These are phyloP conservation scores for Actinostola sp. DNA, from an alignment of 92 coral and sea anemone species.

Conservation along the genomic window DNA sequence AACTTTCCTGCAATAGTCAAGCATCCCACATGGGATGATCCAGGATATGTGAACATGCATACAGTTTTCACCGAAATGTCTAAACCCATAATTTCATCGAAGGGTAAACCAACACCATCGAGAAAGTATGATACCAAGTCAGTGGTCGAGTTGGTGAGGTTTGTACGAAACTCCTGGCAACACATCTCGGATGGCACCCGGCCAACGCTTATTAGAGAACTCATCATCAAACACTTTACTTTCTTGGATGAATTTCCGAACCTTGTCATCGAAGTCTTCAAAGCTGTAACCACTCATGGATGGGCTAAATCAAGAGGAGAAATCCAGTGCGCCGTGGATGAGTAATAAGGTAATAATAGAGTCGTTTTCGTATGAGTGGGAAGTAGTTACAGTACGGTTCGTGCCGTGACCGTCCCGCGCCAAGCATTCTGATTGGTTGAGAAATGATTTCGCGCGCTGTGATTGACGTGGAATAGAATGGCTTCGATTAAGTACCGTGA, in stretches of 20 bases:
- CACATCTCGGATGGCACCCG: slow-evolving; percentile 35
- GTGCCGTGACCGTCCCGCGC: too few species aligned
- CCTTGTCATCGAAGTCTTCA: slow-evolving; percentile 61
- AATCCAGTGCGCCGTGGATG: slow-evolving; percentile 21
- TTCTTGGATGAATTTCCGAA: slow-evolving; percentile 45
- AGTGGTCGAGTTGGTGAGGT: slow-evolving; percentile 47
- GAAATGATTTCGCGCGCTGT: too few species aligned
- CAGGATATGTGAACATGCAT: slow-evolving; percentile 22
- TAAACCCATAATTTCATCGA: not conserved
- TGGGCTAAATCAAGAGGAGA: slow-evolving; percentile 39
- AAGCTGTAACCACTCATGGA: slow-evolving; percentile 29
- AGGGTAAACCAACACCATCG: not conserved
- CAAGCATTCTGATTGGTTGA: too few species aligned
- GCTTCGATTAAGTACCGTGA: too few species aligned
- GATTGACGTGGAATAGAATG: too few species aligned
- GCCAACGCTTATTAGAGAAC: slow-evolving; percentile 10
- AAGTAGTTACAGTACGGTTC: too few species aligned
- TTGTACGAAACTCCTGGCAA: slow-evolving; percentile 52
- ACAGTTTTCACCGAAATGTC: slow-evolving; percentile 36
- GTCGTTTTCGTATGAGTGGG: too few species aligned
- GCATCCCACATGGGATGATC: not conserved
- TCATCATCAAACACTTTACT: slow-evolving; percentile 19
- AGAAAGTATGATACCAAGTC: slow-evolving; percentile 35
- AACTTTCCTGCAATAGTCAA: not conserved
- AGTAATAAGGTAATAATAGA: too few species aligned